Conservation (phyloP, 2,113 vertebrate genomes). For the Orthochromis malagaraziensis region DNA sequence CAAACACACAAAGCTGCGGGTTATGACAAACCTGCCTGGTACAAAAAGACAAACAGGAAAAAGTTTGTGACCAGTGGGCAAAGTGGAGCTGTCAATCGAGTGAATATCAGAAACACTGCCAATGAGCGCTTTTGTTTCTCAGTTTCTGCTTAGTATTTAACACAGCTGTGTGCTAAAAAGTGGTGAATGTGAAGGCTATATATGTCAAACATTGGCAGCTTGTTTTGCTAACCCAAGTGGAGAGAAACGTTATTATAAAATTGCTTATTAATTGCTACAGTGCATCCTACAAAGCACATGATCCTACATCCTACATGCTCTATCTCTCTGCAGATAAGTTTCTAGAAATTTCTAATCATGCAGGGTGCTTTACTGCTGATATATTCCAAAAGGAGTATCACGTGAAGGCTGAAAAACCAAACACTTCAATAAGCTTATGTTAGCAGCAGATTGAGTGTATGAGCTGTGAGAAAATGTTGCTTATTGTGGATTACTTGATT, state of each 20-base stretch:
- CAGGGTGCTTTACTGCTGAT: not conserved
- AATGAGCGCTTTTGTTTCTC: not conserved
- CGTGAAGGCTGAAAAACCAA: not conserved
- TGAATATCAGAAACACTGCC: not conserved
- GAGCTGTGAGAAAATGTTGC: conserved; percentile 13
- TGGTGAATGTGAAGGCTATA: not conserved
- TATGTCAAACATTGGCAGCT: not conserved
- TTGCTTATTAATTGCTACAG: not conserved
- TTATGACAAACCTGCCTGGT: not conserved
- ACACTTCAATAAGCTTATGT: conserved; percentile 5
- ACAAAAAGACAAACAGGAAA: not conserved
- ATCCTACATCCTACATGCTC: not conserved
- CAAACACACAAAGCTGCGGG: not conserved
- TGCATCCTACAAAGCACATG: not conserved
- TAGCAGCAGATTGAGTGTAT: not conserved
- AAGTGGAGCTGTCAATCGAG: not conserved
- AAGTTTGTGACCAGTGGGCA: not conserved
- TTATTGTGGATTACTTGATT: conserved; percentile 15
- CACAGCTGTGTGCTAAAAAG: not conserved
- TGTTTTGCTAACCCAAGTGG: not conserved
- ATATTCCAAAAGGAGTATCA: not conserved
- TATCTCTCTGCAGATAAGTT: not conserved
- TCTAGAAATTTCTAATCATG: not conserved
- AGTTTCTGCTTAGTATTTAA: not conserved
- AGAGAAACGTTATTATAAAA: not conserved